Base-by-base conservation (phyloP, 2,113 vertebrate species). In the Sceloporus tristichus region DNA sequence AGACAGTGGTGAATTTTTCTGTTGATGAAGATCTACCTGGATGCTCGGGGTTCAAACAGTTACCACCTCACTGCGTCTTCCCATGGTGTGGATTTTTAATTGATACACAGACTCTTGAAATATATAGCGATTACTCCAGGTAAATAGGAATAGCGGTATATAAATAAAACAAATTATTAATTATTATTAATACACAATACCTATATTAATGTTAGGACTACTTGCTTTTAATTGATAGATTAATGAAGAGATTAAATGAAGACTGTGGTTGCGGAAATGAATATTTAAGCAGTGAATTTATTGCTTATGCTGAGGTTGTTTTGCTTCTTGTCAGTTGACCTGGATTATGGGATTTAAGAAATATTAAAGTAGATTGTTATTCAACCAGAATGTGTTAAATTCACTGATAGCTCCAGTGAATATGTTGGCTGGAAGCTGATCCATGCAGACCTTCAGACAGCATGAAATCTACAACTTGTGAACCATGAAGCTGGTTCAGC, bases 81-180 rank as follows among this genome's bases (percentile, higher is more conserved):
- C 97, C 97, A 0, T 99, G 99, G 98, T 99, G 99, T 29, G 99
- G 99, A 6, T 93, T 99, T 5, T 95, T 98, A 90, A 89, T 99
- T 78, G 96, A 99, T 95, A 97, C 97, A 0, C 91, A 90, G 89
- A 96, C 96, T 0, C 96, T 99, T 65, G 97, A 99, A 21, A 95
- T 98, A 84, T 96, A 94, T 87, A 97, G 97, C 6, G 98, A 99
- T 96, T 99, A 99, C 87, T 97, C 98, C 48, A 98, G 98, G 98
- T 99, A 92, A 90, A 90, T 16, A 59, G 40, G 85, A 29, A 56
- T 87, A 53, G 29, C 48, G 7, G n/a, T n/a, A n/a, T n/a, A n/a
- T n/a, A n/a, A n/a, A n/a, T n/a, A n/a, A n/a, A n/a, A n/a, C n/a
- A n/a, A n/a, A n/a, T n/a, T n/a, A n/a, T n/a, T n/a, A n/a, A n/a